Percentiles rank a stretch among this genome's conserved stretches.
Conservation (phyloP, 2,113 vertebrate species). For the Indicator indicator region DNA sequence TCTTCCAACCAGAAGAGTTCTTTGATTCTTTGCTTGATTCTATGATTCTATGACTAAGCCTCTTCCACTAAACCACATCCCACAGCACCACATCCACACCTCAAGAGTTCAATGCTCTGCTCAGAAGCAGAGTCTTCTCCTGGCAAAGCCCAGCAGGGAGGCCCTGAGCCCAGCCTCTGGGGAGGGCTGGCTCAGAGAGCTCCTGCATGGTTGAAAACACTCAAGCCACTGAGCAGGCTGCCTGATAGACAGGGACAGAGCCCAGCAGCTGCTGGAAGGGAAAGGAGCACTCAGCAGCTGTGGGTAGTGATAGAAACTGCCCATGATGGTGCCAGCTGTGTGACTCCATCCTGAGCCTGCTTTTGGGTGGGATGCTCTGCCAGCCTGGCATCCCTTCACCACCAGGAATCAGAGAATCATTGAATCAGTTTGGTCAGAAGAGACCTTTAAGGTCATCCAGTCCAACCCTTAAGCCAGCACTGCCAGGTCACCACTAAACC, state of each 20-base stretch:
- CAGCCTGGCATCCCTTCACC: not conserved
- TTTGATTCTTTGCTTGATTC: too few relatives aligned
- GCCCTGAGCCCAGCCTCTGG: slow-evolving; percentile 56
- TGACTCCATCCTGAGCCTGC: not conserved
- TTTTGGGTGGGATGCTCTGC: not conserved
- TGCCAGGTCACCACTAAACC: too few relatives aligned
- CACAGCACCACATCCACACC: too few relatives aligned
- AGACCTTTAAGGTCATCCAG: not conserved
- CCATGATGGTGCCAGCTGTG: not conserved
- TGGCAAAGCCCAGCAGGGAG: not conserved
- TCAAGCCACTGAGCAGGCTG: slow-evolving; percentile 68
- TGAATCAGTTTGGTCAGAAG: not conserved
- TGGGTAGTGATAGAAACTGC: not conserved
- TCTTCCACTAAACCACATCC: too few relatives aligned
- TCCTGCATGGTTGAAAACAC: slow-evolving; percentile 73
- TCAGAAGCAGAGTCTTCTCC: not conserved
- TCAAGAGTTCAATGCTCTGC: not conserved
- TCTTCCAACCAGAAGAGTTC: too few relatives aligned
- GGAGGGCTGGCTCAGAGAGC: slow-evolving; percentile 70
- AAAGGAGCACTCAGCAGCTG: slow-evolving; percentile 61
- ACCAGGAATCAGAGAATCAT: not conserved
- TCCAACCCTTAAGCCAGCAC: not conserved
- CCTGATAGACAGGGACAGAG: slow-evolving; percentile 72
- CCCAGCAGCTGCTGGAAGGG: slow-evolving; percentile 71
- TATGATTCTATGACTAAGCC: too few relatives aligned